Conservation (phyloP, 2,888 invertebrate genomes). For the Listrodromus nycthemerus region DNA sequence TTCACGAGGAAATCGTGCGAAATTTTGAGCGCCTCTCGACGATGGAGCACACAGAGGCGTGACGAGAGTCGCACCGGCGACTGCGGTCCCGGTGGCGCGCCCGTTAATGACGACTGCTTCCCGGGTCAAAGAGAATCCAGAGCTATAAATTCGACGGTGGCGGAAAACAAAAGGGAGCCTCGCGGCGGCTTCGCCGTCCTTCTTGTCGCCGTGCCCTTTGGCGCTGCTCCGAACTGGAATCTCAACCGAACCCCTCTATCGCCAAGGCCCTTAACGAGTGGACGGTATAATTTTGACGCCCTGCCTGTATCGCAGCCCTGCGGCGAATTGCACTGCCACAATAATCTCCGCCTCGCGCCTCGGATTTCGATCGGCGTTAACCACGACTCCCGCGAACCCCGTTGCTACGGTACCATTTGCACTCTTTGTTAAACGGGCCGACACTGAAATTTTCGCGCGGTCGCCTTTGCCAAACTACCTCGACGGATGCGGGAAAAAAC, state of each 20-base stretch:
- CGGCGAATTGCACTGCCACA: constrained; percentile 7
- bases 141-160: constrained; percentile 68
- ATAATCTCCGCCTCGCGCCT: constrained; percentile 1
- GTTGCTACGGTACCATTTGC: neutral
- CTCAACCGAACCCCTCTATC: constrained; percentile 12
- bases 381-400: neutral
- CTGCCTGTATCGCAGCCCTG: constrained; percentile 26
- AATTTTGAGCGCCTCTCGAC: constrained; percentile 51
- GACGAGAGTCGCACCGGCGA: constrained; percentile 28
- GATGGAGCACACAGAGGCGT: constrained; percentile 16
- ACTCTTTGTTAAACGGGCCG: neutral
- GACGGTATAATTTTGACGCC: constrained; percentile 49
- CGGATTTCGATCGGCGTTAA: constrained; percentile 1
- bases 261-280: constrained; percentile 26
- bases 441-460: neutral
- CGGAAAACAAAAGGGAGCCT: constrained; percentile 59
- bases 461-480: neutral
- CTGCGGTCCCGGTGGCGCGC: constrained; percentile 46
- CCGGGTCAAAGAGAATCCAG: constrained; percentile 77
- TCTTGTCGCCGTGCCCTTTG: constrained; percentile 46
- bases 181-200: constrained; percentile 15
- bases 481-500: neutral
- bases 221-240: constrained; percentile 23
- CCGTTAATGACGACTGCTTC: constrained; percentile 75
- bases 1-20: constrained; percentile 49